A percentile compares a stretch with the other conserved stretches of the same genome.
Conservation (phyloP, 1,140 invertebrate genomes). For the Capitella teleta region DNA sequence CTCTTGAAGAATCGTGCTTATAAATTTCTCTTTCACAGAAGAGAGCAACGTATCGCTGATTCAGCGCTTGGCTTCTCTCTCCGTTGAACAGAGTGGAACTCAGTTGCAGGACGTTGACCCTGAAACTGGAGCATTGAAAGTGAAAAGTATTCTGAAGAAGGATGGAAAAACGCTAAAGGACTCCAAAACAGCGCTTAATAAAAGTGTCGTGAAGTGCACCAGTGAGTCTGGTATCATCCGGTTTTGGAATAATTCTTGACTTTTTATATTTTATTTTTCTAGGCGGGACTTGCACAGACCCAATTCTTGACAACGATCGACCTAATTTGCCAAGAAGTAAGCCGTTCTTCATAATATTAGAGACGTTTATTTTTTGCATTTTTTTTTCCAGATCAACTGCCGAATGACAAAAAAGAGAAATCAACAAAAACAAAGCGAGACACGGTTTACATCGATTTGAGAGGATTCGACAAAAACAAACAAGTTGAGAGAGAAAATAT, state of each 20-base stretch:
- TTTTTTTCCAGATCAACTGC: neutral
- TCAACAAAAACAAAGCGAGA: conserved; percentile 13
- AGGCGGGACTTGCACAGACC: neutral
- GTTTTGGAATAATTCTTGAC: neutral
- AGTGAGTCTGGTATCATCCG: neutral
- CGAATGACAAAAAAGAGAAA: neutral
- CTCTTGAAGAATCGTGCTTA: too few relatives aligned
- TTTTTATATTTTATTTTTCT: neutral
- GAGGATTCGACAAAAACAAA: conserved; percentile 25
- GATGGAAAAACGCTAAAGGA: conserved; percentile 1
- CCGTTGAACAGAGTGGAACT: conserved; percentile 20
- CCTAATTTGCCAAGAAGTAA: neutral
- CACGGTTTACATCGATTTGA: conserved; percentile 32
- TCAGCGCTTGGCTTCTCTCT: conserved; percentile 24
- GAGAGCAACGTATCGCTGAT: conserved; percentile 23
- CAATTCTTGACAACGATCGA: conserved; percentile 1
- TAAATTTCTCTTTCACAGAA: too few relatives aligned
- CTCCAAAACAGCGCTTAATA: conserved; percentile 3
- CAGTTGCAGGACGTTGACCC: conserved; percentile 25
- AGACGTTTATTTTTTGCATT: neutral
- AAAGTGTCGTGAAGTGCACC: neutral
- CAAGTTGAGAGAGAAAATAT: conserved; percentile 24
- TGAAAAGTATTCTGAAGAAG: conserved; percentile 4
- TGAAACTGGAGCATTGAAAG: conserved; percentile 22
- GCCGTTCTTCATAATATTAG: neutral